These are phyloP conservation scores for Tamias sibiricus DNA, from an alignment of 2,113 vertebrate genomes.

Conservation along the genomic window DNA sequence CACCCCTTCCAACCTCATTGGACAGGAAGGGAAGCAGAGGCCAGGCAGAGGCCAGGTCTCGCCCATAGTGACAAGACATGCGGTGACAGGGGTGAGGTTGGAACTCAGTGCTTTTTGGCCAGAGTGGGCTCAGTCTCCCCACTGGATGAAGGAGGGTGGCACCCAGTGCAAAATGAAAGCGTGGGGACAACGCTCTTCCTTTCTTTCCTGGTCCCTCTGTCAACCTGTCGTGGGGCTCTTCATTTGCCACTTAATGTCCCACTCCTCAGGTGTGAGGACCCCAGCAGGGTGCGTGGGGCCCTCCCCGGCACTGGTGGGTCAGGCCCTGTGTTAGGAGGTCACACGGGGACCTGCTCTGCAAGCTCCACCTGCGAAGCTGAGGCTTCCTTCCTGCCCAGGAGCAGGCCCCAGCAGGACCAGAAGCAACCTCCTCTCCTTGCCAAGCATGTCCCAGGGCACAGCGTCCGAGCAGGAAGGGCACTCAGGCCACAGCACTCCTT, in stretches of 20 bases:
- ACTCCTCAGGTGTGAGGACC: rapidly evolving
- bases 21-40: background rate
- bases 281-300: background rate
- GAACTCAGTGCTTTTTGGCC: background rate
- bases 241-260: background rate
- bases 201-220: background rate
- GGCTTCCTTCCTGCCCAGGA: background rate
- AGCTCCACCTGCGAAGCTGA: background rate
- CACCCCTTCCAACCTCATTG: background rate
- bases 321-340: background rate
- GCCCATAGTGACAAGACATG: background rate
- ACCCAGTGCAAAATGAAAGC: background rate
- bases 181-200: background rate
- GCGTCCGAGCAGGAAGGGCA: background rate
- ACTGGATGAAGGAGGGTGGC: background rate
- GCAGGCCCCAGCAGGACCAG: background rate
- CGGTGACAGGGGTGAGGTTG: background rate
- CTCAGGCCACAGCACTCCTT: background rate
- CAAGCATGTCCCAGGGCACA: background rate
- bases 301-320: background rate
- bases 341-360: background rate
- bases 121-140: background rate
- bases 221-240: background rate
- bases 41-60: background rate
- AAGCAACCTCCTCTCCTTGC: background rate